A percentile compares a stretch with the other conserved stretches of the same genome.
Conservation (phyloP, 2,888 invertebrate species). For the Metacarcinus magister region DNA sequence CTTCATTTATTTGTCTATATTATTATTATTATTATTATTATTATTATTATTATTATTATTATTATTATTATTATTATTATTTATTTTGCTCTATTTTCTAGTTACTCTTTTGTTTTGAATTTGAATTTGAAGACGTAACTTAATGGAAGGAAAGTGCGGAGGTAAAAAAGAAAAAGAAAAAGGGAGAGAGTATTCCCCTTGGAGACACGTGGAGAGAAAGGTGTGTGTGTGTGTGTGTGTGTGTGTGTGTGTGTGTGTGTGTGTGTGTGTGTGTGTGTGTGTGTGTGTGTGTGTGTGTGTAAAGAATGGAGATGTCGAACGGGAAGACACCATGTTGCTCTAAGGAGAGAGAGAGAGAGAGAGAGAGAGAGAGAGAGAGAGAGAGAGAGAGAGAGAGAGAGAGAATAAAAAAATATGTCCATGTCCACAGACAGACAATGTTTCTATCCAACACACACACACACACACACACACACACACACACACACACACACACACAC, state of each 20-base stretch:
- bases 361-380: slow-evolving; percentile 34
- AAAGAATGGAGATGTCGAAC: neutral
- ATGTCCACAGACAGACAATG: neutral
- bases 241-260: slow-evolving; percentile 22
- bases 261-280: slow-evolving; percentile 26
- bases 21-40: too few species aligned
- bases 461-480: slow-evolving; percentile 30
- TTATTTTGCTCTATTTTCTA: too few species aligned
- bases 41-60: too few species aligned
- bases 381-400: neutral
- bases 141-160: neutral
- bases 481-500: slow-evolving; percentile 14
- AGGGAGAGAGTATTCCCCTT: neutral
- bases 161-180: neutral
- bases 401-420: neutral
- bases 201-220: neutral
- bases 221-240: neutral
- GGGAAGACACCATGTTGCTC: neutral
- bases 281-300: neutral
- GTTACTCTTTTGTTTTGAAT: too few species aligned
- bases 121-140: too few species aligned
- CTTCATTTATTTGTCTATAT: too few species aligned
- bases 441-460: neutral
- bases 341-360: neutral
- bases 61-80: too few species aligned